Evolutionary conservation across 2,888 invertebrate genomes (phyloP).

Genomic region (Scaptomyza tumidula): DNA sequence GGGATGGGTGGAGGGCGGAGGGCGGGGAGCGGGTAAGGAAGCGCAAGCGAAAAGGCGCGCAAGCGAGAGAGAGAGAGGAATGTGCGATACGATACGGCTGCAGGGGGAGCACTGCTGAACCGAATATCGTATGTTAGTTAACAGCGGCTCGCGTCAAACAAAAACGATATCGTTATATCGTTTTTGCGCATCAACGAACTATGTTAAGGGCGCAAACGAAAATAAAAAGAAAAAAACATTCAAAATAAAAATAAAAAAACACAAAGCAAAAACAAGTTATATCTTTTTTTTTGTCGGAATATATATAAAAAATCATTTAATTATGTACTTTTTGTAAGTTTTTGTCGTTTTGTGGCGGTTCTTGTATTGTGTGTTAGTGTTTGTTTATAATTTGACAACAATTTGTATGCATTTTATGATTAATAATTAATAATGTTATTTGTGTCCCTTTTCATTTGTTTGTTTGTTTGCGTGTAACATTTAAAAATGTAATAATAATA

Average conservation of each 20-base stretch:
- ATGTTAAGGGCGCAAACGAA: slow-evolving; percentile 41
- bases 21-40: background rate
- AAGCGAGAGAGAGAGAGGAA: slow-evolving; percentile 1
- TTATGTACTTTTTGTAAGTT: slow-evolving; percentile 66
- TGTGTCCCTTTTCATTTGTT: slow-evolving; percentile 55
- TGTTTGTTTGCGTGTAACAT: slow-evolving; percentile 61
- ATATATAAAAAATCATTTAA: slow-evolving; percentile 70
- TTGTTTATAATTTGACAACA: slow-evolving; percentile 39
- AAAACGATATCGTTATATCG: too few species aligned
- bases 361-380: slow-evolving; percentile 28
- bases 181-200: slow-evolving; percentile 20
- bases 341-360: slow-evolving; percentile 46
- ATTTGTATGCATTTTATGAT: slow-evolving; percentile 38
- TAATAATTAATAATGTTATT: slow-evolving; percentile 54
- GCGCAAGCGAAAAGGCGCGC: background rate
- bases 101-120: slow-evolving; percentile 6
- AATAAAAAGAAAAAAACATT: slow-evolving; percentile 4
- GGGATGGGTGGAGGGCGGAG: background rate
- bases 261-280: slow-evolving; percentile 44
- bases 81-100: slow-evolving; percentile 18
- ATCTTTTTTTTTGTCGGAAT: slow-evolving; percentile 60
- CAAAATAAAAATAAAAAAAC: slow-evolving; percentile 30
- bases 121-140: slow-evolving; percentile 14
- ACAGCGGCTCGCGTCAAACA: slow-evolving; percentile 24
- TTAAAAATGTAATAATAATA: slow-evolving; percentile 68